phyloP scores from a whole-genome alignment of 2,888 invertebrate species.

The Melipona beecheii region DNA sequence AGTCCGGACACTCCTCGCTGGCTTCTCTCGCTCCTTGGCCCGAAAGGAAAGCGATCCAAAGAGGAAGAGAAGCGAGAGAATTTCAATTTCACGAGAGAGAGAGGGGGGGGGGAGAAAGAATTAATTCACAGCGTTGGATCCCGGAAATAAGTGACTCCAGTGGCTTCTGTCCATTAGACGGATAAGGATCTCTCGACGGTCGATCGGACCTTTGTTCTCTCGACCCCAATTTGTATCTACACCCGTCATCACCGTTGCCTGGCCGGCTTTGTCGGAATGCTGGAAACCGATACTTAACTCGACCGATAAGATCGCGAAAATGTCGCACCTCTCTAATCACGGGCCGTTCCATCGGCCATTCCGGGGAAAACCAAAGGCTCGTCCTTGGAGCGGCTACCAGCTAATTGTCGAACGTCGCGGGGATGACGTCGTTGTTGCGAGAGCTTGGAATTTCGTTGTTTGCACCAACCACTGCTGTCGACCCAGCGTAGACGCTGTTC shows the following conservation, averaged over 20 bases:
- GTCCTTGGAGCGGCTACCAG: neutral
- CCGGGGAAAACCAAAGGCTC: neutral
- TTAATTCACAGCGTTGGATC: slow-evolving; percentile 22
- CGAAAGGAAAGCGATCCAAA: neutral
- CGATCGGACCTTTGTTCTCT: slow-evolving; percentile 68
- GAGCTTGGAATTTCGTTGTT: slow-evolving; percentile 6
- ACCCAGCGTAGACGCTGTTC: too few relatives aligned
- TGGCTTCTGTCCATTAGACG: slow-evolving; percentile 81
- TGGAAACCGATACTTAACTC: slow-evolving; percentile 60
- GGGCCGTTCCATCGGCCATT: neutral
- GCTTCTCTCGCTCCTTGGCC: neutral
- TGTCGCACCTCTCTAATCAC: slow-evolving; percentile 64
- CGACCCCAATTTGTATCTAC: slow-evolving; percentile 74
- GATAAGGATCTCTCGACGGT: slow-evolving; percentile 77
- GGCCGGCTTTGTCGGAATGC: slow-evolving; percentile 69
- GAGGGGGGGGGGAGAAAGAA: neutral
- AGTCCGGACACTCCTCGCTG: neutral
- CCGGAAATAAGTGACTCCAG: slow-evolving; percentile 73
- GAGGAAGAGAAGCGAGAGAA: neutral
- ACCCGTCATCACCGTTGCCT: slow-evolving; percentile 54
- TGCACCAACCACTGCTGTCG: neutral
- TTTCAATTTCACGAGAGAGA: neutral
- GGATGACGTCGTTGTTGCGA: neutral
- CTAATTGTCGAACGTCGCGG: slow-evolving; percentile 1
- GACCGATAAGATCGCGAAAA: slow-evolving; percentile 67